Conservation (phyloP, 2,113 vertebrate genomes). For the Mellivora capensis region DNA sequence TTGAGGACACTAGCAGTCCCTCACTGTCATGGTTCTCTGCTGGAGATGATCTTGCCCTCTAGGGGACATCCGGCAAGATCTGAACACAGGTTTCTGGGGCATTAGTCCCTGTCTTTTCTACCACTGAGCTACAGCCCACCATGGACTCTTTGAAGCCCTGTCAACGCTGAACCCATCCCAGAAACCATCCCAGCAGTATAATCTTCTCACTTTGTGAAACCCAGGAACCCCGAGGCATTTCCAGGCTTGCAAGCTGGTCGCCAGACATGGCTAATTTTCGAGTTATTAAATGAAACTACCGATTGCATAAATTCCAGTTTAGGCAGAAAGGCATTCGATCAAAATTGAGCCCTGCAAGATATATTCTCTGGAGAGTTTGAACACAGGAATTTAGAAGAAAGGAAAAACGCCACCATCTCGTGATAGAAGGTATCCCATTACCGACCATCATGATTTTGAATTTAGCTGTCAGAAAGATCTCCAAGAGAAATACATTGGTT, state of each 20-base stretch:
- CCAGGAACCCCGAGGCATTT: background rate
- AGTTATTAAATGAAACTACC: background rate
- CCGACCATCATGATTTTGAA: constrained; percentile 26
- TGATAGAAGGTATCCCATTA: constrained; percentile 32
- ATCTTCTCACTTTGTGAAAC: background rate
- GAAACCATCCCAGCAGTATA: background rate
- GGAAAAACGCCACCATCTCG: background rate
- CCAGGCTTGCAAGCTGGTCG: background rate
- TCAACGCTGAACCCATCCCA: background rate
- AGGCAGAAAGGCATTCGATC: constrained; percentile 19
- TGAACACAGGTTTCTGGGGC: background rate
- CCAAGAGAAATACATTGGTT: background rate
- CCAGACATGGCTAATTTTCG: background rate
- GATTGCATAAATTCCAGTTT: constrained; percentile 6
- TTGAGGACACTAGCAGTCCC: background rate
- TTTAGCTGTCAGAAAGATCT: constrained; percentile 62
- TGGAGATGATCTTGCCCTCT: fast-evolving
- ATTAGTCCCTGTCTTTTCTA: background rate
- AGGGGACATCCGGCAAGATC: background rate
- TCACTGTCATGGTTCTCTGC: background rate
- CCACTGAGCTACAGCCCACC: background rate
- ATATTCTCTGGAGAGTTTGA: constrained; percentile 26
- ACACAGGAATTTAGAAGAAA: constrained; percentile 39
- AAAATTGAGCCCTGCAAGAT: background rate
- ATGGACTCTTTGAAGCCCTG: background rate